Conservation (phyloP, 1,140 invertebrate species). For the Leptinotarsa undecemlineata region DNA sequence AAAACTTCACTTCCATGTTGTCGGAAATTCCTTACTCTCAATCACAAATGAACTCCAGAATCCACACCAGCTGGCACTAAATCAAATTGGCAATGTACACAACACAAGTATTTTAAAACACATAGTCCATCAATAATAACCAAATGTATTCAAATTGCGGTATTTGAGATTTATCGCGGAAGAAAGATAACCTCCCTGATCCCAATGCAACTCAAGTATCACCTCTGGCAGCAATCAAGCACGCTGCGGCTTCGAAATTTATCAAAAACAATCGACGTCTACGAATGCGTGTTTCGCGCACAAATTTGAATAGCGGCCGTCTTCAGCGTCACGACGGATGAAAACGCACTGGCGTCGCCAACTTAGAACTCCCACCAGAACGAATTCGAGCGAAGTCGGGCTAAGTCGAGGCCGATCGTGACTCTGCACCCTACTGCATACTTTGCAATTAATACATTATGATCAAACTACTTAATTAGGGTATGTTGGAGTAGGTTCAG, state of each 20-base stretch:
- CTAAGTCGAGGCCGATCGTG: conserved; percentile 31
- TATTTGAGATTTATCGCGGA: not conserved
- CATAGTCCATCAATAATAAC: conserved; percentile 18
- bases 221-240: not conserved
- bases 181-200: not conserved
- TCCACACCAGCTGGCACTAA: conserved; percentile 28
- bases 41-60: not conserved
- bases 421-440: conserved; percentile 52
- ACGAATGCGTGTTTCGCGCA: conserved; percentile 19
- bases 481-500: conserved; percentile 49
- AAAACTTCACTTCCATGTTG: conserved; percentile 23
- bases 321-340: conserved; percentile 44
- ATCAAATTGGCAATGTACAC: conserved; percentile 30
- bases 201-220: not conserved
- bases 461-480: conserved; percentile 54
- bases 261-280: not conserved
- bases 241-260: not conserved
- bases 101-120: conserved; percentile 21
- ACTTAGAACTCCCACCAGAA: conserved; percentile 44
- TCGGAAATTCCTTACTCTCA: not conserved
- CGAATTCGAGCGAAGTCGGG: conserved; percentile 37
- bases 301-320: conserved; percentile 13
- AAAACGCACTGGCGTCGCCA: conserved; percentile 43
- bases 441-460: conserved; percentile 55
- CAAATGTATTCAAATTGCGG: not conserved